phyloP scores from a whole-genome alignment of 2,797 vertebrate species.

The Phalanger gymnotis region DNA sequence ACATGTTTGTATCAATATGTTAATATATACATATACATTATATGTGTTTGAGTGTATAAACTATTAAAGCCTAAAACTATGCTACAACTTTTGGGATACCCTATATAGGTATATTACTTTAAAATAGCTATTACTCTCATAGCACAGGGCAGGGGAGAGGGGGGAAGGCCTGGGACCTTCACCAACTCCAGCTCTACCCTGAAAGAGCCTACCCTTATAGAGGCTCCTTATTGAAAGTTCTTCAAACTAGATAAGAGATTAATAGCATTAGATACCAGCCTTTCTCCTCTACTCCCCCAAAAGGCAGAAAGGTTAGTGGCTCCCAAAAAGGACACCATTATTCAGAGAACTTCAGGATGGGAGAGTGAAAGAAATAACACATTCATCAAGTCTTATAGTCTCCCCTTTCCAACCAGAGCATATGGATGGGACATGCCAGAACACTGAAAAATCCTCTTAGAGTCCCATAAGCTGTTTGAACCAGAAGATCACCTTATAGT shows the following conservation, averaged over 20 bases:
- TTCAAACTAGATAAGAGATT: neutral
- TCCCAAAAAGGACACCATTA: neutral
- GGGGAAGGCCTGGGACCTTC: neutral
- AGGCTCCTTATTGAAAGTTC: neutral
- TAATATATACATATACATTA: neutral
- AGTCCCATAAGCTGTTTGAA: neutral
- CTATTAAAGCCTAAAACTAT: neutral
- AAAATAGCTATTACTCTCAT: neutral
- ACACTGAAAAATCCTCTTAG: neutral
- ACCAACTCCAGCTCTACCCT: neutral
- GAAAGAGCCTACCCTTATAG: neutral
- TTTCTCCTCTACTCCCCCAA: neutral
- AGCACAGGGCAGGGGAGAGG: neutral
- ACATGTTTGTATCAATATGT: neutral
- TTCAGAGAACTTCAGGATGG: neutral
- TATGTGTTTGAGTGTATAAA: neutral
- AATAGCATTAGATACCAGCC: neutral
- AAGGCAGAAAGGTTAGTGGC: neutral
- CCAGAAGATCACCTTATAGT: neutral
- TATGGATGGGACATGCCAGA: neutral
- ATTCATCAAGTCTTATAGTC: neutral
- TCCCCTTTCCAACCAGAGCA: neutral
- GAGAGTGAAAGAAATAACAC: neutral
- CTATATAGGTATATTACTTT: neutral
- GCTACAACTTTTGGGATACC: neutral